Evolutionary conservation across 1,140 invertebrate genomes (phyloP).

Genomic region (Drosophila rufa): DNA sequence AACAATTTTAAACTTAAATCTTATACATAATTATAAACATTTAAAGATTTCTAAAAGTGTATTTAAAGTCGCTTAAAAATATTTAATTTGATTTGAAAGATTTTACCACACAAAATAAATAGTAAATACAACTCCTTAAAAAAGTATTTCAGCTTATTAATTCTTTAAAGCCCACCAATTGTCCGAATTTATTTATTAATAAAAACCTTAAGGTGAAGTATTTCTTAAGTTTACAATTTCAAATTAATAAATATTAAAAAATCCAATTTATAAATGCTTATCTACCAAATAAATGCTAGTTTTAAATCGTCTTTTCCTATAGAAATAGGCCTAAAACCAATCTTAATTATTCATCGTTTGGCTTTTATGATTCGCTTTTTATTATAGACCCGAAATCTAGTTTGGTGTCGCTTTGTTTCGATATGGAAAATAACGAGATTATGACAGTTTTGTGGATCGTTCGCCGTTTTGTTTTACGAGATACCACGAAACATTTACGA

Average conservation of each 20-base stretch:
- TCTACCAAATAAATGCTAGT: neutral
- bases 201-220: too few species aligned
- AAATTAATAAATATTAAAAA: neutral
- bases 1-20: too few species aligned
- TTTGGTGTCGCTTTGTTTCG: conserved; percentile 30
- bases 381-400: conserved; percentile 8
- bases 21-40: too few species aligned
- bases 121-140: too few species aligned
- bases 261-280: neutral
- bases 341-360: conserved; percentile 44
- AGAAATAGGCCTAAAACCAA: neutral
- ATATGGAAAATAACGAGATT: conserved; percentile 42
- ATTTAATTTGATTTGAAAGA: too few species aligned
- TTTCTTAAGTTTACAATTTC: too few species aligned
- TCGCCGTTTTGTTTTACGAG: conserved; percentile 50
- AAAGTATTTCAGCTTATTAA: too few species aligned
- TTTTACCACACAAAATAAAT: too few species aligned
- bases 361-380: conserved; percentile 9
- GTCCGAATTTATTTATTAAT: too few species aligned
- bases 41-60: too few species aligned
- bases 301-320: neutral
- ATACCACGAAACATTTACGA: conserved; percentile 13
- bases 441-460: conserved; percentile 55
- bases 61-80: too few species aligned
- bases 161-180: too few species aligned